Base-by-base conservation (phyloP, 2,113 vertebrate genomes). In the Nothoprocta pentlandii region DNA sequence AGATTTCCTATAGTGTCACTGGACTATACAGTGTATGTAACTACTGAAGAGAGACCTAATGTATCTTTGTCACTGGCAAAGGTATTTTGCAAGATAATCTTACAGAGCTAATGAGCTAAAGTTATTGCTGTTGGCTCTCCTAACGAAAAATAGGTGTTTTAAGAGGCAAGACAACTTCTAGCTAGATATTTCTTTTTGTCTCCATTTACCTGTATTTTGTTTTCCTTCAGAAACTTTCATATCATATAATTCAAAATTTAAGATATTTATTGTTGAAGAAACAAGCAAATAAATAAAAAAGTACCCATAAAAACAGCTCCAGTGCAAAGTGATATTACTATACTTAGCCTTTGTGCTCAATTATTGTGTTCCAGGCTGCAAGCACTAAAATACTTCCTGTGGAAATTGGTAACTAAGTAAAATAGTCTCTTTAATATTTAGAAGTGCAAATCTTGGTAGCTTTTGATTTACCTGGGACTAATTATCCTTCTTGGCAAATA, bases 401-500 rank as follows among this genome's bases (percentile, higher is more conserved):
- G 82, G 54, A 63, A 90, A 87, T 90, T 73, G 71, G 69, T 91
- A 87, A 34, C 77, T 39, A 89, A 63, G 54, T 69, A 88, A 93
- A 94, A 94, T 80, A 59, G 84, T 95, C 80, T 39, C 23, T 87
- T 94, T 90, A 95, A 81, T 95, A 81, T 97, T 88, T 92, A 93
- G 74, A 30, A 85, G n/a, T 46, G 41, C 58, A 89, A 34, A 92
- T 90, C 58, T 84, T 95, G 53, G 49, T 90, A 80, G n/a, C 28
- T 86, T 90, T 63, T 85, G 58, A 70, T 70, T 89, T 85, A 85
- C 66, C 67, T 59, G 14, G n/a, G 39, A 68, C 47, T 95, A 93
- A 94, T 95, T 94, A 70, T 81, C 11, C 16, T 79, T 84, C 70
- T 86, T 89, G 62, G 93, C 63, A 87, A 89, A 69, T 30, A 36